Conservation (phyloP, 37 sponge, comb jelly and placozoan genomes). For the Spongia lamella region DNA sequence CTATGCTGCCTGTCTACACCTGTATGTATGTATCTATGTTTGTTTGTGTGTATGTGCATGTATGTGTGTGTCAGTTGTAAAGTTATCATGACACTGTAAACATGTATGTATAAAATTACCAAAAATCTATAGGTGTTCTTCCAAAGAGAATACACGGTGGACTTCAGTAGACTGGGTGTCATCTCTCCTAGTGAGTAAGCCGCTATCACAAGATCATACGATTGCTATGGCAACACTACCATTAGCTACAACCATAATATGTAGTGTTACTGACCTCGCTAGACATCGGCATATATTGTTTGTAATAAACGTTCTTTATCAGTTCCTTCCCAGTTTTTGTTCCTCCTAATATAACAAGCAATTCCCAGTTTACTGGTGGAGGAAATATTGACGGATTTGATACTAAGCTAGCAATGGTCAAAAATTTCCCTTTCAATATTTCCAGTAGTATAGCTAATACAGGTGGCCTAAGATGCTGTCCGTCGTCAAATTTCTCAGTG, state of each 20-base stretch:
- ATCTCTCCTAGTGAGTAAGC: constrained; percentile 79
- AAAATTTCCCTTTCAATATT: not conserved
- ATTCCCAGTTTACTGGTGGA: too few species aligned
- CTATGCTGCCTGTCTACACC: too few species aligned
- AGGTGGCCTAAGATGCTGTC: too few species aligned
- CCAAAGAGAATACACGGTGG: constrained; percentile 71
- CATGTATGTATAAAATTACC: too few species aligned
- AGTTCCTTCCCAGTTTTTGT: constrained; percentile 4
- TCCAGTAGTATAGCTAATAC: too few species aligned
- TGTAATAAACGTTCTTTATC: constrained; percentile 63
- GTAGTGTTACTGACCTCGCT: constrained; percentile 33
- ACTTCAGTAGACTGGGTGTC: constrained; percentile 44
- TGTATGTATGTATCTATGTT: too few species aligned
- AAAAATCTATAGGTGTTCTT: constrained; percentile 73
- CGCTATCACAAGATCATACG: constrained; percentile 82
- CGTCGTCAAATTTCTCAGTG: too few species aligned
- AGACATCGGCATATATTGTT: constrained; percentile 76
- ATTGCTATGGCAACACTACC: constrained; percentile 24
- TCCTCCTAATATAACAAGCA: constrained; percentile 14
- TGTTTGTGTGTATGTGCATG: not conserved
- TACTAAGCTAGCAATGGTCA: not conserved
- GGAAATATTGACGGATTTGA: too few species aligned
- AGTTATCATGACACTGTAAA: too few species aligned
- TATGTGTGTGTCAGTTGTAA: too few species aligned
- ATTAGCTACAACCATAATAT: not conserved